A percentile compares a stretch with the other conserved stretches of the same genome.
These are phyloP conservation scores for Idaea biselata DNA, from an alignment of 2,888 invertebrate genomes.

Conservation along the genomic window DNA sequence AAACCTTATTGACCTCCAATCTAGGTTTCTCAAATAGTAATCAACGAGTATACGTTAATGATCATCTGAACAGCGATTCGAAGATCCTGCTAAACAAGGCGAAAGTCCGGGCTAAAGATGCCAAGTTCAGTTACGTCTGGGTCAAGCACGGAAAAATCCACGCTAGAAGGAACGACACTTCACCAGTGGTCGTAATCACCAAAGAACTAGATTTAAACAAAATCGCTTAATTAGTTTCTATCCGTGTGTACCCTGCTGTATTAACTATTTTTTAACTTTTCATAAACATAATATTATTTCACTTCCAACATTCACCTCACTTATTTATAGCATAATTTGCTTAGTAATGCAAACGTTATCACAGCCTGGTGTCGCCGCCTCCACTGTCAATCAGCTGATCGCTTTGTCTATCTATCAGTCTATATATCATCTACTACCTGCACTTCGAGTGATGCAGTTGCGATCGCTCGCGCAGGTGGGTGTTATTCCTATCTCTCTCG, in stretches of 20 bases:
- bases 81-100: slow-evolving; percentile 12
- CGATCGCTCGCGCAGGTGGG: too few relatives aligned
- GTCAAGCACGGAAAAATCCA: slow-evolving; percentile 10
- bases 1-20: slow-evolving; percentile 5
- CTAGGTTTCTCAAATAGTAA: slow-evolving; percentile 6
- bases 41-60: slow-evolving; percentile 8
- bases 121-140: slow-evolving; percentile 17
- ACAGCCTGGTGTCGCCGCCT: too few relatives aligned
- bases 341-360: too few relatives aligned
- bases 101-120: slow-evolving; percentile 18
- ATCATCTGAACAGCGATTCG: slow-evolving; percentile 5
- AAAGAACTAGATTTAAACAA: slow-evolving; percentile 10
- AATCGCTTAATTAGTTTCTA: slow-evolving; percentile 3
- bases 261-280: too few relatives aligned
- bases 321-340: too few relatives aligned
- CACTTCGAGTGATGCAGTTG: too few relatives aligned
- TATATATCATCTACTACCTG: too few relatives aligned
- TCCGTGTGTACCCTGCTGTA: background rate
- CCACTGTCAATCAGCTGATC: too few relatives aligned
- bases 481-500: too few relatives aligned
- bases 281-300: too few relatives aligned
- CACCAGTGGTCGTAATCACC: background rate
- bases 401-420: too few relatives aligned
- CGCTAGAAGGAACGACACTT: slow-evolving; percentile 5
- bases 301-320: too few relatives aligned